Conservation (phyloP, 1,140 invertebrate genomes). For the Eurosta solidaginis region DNA sequence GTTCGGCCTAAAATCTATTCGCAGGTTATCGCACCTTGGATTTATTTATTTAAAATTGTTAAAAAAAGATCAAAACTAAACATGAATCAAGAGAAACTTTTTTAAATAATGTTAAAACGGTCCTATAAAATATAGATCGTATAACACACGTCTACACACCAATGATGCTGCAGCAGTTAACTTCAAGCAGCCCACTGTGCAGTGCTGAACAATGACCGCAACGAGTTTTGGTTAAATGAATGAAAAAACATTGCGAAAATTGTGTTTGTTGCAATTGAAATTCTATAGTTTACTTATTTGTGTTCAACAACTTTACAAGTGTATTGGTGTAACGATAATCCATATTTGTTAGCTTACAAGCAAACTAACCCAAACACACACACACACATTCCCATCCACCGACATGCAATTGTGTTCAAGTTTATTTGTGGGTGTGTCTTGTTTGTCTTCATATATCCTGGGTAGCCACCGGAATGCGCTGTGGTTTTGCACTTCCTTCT, state of each 20-base stretch:
- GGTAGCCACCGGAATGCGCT: not conserved
- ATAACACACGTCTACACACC: too few species aligned
- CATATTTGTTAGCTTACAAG: not conserved
- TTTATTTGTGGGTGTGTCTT: not conserved
- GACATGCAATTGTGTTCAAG: not conserved
- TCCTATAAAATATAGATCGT: too few species aligned
- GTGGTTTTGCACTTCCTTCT: constrained; percentile 4
- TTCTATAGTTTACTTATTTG: not conserved
- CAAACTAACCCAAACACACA: constrained; percentile 5
- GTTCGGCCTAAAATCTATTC: too few species aligned
- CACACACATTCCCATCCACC: not conserved
- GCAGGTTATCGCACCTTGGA: too few species aligned
- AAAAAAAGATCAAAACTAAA: too few species aligned
- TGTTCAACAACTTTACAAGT: not conserved
- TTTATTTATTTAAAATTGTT: too few species aligned
- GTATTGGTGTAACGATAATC: not conserved
- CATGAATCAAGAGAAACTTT: too few species aligned
- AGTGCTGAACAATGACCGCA: too few species aligned
- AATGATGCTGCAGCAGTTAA: too few species aligned
- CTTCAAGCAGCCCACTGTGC: too few species aligned
- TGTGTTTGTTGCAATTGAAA: not conserved
- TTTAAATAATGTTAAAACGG: too few species aligned
- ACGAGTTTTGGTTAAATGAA: too few species aligned
- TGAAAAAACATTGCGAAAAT: not conserved
- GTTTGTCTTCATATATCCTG: not conserved